Evolutionary conservation across 2,113 vertebrate genomes (phyloP).

Genomic region (Mesocricetus auratus): DNA sequence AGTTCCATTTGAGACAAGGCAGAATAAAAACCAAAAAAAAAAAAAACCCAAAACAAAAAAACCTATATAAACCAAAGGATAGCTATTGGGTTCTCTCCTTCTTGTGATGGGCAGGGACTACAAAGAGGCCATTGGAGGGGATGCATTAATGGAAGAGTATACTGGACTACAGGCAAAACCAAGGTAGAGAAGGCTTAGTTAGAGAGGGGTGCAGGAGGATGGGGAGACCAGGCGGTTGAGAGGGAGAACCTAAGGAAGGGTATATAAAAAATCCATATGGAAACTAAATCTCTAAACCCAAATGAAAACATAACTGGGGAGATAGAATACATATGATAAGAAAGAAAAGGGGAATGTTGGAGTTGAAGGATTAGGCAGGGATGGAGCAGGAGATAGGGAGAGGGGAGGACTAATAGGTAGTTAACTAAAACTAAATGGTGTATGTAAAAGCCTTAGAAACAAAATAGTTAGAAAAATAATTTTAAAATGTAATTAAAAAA

Average conservation of each 20-base stretch:
- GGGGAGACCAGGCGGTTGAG: neutral
- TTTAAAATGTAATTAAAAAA: neutral
- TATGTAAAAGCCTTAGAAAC: neutral
- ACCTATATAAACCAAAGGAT: neutral
- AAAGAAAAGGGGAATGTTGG: neutral
- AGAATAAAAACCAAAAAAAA: conserved; percentile 23
- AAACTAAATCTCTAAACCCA: neutral
- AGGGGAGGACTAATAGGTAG: neutral
- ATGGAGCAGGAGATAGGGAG: neutral
- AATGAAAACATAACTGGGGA: neutral
- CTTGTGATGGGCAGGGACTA: neutral
- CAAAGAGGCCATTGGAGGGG: neutral
- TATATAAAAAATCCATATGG: neutral
- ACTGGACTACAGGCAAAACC: neutral
- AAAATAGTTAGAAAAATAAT: neutral
- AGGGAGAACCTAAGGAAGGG: neutral
- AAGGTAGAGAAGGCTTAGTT: neutral
- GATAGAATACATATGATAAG: neutral
- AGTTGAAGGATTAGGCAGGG: neutral
- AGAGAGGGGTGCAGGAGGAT: neutral
- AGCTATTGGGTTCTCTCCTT: neutral
- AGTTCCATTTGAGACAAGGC: neutral
- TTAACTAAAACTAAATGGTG: neutral
- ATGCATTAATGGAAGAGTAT: neutral
- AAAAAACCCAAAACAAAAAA: no score